Evolutionary conservation across 2,797 vertebrate genomes (phyloP).

Genomic region (Pteropus rufus): DNA sequence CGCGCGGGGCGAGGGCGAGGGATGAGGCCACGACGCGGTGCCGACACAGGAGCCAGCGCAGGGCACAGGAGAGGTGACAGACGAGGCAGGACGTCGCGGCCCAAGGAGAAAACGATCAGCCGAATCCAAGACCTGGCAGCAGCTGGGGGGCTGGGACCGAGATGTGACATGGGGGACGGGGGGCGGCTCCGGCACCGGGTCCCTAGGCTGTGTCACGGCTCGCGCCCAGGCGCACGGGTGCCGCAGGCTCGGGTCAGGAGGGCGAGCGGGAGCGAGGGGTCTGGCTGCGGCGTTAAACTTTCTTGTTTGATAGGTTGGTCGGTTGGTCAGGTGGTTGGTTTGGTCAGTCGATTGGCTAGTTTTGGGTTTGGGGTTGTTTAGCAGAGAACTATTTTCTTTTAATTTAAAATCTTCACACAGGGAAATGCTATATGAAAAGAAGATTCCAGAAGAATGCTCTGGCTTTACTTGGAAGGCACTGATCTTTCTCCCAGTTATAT

Average conservation of each 20-base stretch:
- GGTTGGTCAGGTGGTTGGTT: not conserved
- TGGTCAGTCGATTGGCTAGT: not conserved
- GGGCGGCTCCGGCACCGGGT: fast-evolving
- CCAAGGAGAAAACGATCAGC: not conserved
- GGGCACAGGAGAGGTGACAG: not conserved
- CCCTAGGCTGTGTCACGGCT: not conserved
- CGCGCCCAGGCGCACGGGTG: not conserved
- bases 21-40: not conserved
- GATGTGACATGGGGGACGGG: not conserved
- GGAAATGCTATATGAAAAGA: not conserved
- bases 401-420: not conserved
- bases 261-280: too few species aligned
- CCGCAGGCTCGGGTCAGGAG: not conserved
- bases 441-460: not conserved
- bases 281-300: not conserved
- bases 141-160: not conserved
- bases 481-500: not conserved
- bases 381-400: not conserved
- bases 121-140: not conserved
- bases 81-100: not conserved
- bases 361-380: not conserved
- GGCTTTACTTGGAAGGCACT: not conserved
- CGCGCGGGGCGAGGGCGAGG: not conserved
- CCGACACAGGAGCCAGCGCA: not conserved
- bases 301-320: not conserved